phyloP scores from a whole-genome alignment of 1,140 invertebrate genomes.

The Centruroides sculpturatus region DNA sequence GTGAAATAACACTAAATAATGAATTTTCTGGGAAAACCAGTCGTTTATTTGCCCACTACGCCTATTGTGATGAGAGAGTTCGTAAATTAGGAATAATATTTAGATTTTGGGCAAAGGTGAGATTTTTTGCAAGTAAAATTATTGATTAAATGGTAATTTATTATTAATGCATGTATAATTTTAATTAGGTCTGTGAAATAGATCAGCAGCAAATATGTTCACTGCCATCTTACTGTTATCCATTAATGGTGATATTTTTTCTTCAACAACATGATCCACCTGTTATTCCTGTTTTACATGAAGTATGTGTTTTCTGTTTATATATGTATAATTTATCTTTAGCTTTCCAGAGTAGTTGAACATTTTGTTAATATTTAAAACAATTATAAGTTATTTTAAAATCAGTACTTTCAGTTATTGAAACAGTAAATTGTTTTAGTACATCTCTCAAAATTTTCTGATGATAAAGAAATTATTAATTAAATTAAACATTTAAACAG shows the following conservation, averaged over 20 bases:
- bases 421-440: too few species aligned
- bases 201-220: conserved; percentile 43
- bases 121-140: neutral
- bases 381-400: too few species aligned
- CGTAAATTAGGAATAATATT: conserved; percentile 6
- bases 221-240: conserved; percentile 44
- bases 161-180: too few species aligned
- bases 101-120: conserved; percentile 12
- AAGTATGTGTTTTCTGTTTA: conserved; percentile 18
- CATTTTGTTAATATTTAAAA: too few species aligned
- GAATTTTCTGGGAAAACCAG: neutral
- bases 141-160: neutral
- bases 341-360: too few species aligned
- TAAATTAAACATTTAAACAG: too few species aligned
- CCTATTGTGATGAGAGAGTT: conserved; percentile 6
- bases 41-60: conserved; percentile 5
- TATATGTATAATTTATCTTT: too few species aligned
- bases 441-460: too few species aligned
- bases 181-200: conserved; percentile 35
- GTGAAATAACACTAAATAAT: conserved; percentile 5
- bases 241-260: conserved; percentile 43
- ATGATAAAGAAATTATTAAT: too few species aligned
- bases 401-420: too few species aligned
- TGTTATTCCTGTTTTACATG: conserved; percentile 44
- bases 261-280: conserved; percentile 41